Evolutionary conservation across 2,113 vertebrate genomes (phyloP).

Genomic region (Terrapene triunguis): DNA sequence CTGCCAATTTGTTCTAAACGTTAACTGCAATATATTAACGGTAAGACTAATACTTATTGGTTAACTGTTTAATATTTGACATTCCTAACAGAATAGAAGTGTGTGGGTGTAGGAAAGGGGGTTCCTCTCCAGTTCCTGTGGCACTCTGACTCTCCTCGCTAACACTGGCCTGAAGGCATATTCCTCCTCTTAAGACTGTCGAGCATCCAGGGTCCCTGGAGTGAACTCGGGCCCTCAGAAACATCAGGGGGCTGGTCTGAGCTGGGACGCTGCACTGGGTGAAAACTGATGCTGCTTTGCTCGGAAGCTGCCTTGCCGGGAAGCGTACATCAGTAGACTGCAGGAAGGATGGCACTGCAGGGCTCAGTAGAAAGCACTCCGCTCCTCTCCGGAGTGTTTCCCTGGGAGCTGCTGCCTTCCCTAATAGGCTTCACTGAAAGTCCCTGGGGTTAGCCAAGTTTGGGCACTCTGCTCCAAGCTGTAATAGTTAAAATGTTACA

Average conservation of each 20-base stretch:
- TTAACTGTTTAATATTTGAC: too few species aligned
- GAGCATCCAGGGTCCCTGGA: constrained; percentile 55
- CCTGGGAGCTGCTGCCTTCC: neutral
- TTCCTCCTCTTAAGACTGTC: constrained; percentile 40
- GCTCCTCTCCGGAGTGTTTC: neutral
- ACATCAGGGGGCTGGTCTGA: constrained; percentile 29
- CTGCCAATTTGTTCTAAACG: too few species aligned
- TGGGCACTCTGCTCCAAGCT: neutral
- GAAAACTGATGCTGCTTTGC: neutral
- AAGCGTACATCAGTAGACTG: accelerated
- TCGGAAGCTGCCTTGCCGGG: neutral
- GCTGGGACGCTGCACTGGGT: neutral
- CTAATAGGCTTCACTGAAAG: neutral
- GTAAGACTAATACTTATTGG: too few species aligned
- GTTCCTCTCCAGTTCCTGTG: neutral
- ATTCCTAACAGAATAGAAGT: too few species aligned
- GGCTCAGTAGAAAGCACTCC: neutral
- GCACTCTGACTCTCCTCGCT: neutral
- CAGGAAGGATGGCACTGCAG: neutral
- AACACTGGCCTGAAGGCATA: constrained; percentile 57
- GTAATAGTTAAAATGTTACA: neutral
- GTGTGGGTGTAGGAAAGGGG: neutral
- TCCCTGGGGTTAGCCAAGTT: constrained; percentile 18
- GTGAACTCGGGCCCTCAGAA: constrained; percentile 44
- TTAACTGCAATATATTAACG: too few species aligned